A percentile compares a stretch with the other conserved stretches of the same genome.
phyloP scores from a whole-genome alignment of 2,888 invertebrate species.

The Slavum lentiscoides region DNA sequence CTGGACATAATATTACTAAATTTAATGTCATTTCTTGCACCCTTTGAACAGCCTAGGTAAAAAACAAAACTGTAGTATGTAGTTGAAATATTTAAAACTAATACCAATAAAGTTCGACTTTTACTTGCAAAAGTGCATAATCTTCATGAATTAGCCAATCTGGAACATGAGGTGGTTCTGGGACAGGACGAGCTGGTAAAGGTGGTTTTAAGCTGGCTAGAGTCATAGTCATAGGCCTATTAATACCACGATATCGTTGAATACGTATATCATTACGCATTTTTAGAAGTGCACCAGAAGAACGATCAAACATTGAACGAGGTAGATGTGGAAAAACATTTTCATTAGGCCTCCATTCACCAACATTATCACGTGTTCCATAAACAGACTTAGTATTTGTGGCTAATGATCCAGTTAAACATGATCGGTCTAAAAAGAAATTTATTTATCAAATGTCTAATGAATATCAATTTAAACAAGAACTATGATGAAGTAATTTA shows the following conservation, averaged over 20 bases:
- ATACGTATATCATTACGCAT: conserved; percentile 77
- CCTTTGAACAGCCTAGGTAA: conserved; percentile 63
- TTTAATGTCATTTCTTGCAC: conserved; percentile 72
- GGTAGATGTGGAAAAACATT: conserved; percentile 64
- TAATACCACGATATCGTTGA: conserved; percentile 70
- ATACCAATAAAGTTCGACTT: conserved; percentile 62
- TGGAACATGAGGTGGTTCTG: conserved; percentile 71
- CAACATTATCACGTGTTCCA: conserved; percentile 35
- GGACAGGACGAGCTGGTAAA: conserved; percentile 62
- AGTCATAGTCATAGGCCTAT: conserved; percentile 59
- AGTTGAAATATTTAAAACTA: background rate
- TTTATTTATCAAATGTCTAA: too few species aligned
- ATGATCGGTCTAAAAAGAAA: conserved; percentile 26
- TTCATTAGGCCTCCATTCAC: conserved; percentile 42
- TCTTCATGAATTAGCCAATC: conserved; percentile 94
- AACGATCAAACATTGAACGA: conserved; percentile 79
- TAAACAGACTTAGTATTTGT: conserved; percentile 25
- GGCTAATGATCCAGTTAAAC: conserved; percentile 36
- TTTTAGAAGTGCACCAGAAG: conserved; percentile 74
- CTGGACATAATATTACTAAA: conserved; percentile 75
- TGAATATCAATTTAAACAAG: background rate
- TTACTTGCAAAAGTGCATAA: conserved; percentile 80
- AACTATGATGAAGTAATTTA: background rate
- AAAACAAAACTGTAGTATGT: background rate
- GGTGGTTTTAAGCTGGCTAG: conserved; percentile 56